phyloP scores from a whole-genome alignment of 2,113 vertebrate species.

The Oophaga pumilio region DNA sequence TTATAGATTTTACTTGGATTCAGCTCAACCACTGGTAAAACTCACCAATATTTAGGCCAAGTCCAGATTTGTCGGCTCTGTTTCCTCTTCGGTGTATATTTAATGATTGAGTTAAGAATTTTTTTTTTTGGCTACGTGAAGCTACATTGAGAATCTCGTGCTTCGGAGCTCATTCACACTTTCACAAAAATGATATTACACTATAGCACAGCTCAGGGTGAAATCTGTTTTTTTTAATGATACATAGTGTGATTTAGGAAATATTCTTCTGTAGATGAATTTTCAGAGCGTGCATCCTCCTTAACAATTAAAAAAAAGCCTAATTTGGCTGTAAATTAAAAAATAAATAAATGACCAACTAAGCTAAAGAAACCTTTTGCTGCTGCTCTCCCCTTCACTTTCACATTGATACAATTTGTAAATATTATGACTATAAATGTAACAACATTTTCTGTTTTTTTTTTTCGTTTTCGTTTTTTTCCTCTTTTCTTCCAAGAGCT shows the following conservation, averaged over 20 bases:
- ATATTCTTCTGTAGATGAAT: not conserved
- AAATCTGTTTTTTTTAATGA: conserved; percentile 8
- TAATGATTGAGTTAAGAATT: not conserved
- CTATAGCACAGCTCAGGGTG: not conserved
- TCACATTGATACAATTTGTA: too few species aligned
- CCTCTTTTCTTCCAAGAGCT: too few species aligned
- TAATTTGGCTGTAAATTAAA: not conserved
- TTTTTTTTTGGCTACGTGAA: not conserved
- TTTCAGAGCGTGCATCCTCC: not conserved
- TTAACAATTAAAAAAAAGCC: not conserved
- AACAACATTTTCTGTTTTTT: too few species aligned
- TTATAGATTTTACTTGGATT: conserved; percentile 44
- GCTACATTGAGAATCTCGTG: not conserved
- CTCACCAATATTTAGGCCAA: not conserved
- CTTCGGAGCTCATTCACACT: not conserved
- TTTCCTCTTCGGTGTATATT: not conserved
- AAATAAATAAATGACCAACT: not conserved
- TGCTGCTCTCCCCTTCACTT: too few species aligned
- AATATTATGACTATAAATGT: too few species aligned
- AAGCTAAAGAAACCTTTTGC: not conserved
- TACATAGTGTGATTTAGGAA: not conserved
- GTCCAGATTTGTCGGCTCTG: not conserved
- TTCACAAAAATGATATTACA: conserved; percentile 5
- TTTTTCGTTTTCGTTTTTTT: too few species aligned
- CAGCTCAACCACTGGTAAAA: conserved; percentile 21